Percentiles rank a stretch among this genome's conserved stretches.
phyloP scores from a whole-genome alignment of 1,140 invertebrate genomes.

The Drosophila melanogaster region DNA sequence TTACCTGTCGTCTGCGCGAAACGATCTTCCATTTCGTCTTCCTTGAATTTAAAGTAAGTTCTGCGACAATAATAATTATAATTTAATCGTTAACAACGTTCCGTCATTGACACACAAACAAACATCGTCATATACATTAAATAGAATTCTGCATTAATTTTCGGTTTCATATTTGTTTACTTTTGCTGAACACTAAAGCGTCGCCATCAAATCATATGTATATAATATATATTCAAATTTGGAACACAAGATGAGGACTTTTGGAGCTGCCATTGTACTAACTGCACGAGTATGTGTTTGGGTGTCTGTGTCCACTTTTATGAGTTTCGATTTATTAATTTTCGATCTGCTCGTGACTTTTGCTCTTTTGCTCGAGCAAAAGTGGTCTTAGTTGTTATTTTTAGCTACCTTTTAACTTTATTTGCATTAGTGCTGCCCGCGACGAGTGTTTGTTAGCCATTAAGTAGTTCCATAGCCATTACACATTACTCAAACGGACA shows the following conservation, averaged over 20 bases:
- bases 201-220: constrained; percentile 52
- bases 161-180: constrained; percentile 11
- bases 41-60: constrained; percentile 79
- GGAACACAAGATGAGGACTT: constrained; percentile 50
- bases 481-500: constrained; percentile 26
- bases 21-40: constrained; percentile 27
- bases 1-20: constrained; percentile 32
- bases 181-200: constrained; percentile 78
- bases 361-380: constrained; percentile 51
- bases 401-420: constrained; percentile 51
- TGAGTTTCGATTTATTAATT: constrained; percentile 58
- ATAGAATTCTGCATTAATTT: constrained; percentile 43
- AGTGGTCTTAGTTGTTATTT: constrained; percentile 43
- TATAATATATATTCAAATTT: constrained; percentile 41
- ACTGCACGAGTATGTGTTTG: constrained; percentile 3
- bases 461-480: constrained; percentile 40
- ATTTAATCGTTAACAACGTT: constrained; percentile 60
- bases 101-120: constrained; percentile 70
- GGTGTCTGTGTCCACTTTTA: constrained; percentile 37
- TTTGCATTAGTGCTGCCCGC: constrained; percentile 40
- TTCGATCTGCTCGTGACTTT: constrained; percentile 55
- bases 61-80: constrained; percentile 78
- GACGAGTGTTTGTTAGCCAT: constrained; percentile 23
- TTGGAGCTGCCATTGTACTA: constrained; percentile 64
- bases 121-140: constrained; percentile 64